Evolutionary conservation across 2,113 vertebrate genomes (phyloP).

Genomic region (Pelecanus crispus): DNA sequence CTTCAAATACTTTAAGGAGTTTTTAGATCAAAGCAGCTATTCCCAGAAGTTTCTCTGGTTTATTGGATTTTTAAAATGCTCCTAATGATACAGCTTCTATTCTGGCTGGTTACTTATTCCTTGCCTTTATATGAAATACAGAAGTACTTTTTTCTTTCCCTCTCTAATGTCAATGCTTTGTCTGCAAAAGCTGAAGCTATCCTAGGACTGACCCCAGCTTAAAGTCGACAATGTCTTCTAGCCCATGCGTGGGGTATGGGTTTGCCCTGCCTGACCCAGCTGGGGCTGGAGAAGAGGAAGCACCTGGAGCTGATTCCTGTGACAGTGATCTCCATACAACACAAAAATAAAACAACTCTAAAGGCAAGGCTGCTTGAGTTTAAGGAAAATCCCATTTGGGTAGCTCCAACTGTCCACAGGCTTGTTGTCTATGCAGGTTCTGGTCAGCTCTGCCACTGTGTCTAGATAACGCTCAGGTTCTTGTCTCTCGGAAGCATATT

Average conservation of each 20-base stretch:
- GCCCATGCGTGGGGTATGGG: rapidly evolving
- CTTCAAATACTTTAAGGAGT: not conserved
- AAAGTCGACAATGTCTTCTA: not conserved
- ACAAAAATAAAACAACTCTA: not conserved
- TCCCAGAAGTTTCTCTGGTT: not conserved
- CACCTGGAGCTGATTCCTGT: not conserved
- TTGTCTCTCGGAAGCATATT: rapidly evolving
- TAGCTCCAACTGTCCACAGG: not conserved
- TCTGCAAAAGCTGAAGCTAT: not conserved
- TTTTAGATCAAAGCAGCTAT: not conserved
- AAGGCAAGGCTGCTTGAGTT: not conserved
- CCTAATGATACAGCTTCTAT: not conserved
- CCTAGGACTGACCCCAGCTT: not conserved
- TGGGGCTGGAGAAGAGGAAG: not conserved
- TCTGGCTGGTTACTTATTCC: not conserved
- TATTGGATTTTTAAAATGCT: not conserved
- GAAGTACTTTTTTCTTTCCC: not conserved
- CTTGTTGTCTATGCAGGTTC: not conserved
- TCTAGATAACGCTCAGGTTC: rapidly evolving
- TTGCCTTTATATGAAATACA: not conserved
- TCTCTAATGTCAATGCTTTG: rapidly evolving
- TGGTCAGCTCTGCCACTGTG: not conserved
- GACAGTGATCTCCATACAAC: rapidly evolving
- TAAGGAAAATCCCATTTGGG: not conserved
- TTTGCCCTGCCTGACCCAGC: not conserved